These are phyloP conservation scores for Eristalis pertinax DNA, from an alignment of 2,888 invertebrate species.

Conservation along the genomic window DNA sequence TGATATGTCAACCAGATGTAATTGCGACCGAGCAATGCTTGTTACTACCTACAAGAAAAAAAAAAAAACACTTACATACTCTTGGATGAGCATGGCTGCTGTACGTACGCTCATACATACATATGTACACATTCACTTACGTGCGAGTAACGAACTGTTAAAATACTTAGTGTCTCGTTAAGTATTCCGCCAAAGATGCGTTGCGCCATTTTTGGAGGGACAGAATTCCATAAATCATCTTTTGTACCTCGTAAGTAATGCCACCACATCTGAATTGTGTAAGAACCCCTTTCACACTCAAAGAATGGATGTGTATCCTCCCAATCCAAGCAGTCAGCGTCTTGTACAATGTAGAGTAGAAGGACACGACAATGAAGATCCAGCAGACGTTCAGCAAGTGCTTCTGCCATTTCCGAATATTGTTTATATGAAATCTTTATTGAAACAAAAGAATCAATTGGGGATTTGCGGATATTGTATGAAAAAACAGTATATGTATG, in stretches of 20 bases:
- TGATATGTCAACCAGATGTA: constrained; percentile 88
- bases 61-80: constrained; percentile 1
- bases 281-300: constrained; percentile 89
- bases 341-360: constrained; percentile 90
- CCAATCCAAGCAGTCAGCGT: constrained; percentile 90
- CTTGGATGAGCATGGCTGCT: constrained; percentile 13
- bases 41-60: constrained; percentile 84
- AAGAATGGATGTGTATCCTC: constrained; percentile 86
- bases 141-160: constrained; percentile 91
- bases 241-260: constrained; percentile 90
- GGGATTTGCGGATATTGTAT: not conserved
- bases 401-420: constrained; percentile 92
- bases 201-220: constrained; percentile 94
- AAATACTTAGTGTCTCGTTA: constrained; percentile 91
- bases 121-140: constrained; percentile 80
- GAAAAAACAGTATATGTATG: not conserved
- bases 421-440: constrained; percentile 86
- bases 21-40: constrained; percentile 83
- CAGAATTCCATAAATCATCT: constrained; percentile 92
- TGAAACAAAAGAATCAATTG: not conserved
- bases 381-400: constrained; percentile 90
- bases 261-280: constrained; percentile 94
- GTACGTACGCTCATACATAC: not conserved
- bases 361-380: constrained; percentile 91
- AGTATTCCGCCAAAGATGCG: constrained; percentile 92